phyloP scores from a whole-genome alignment of 2,113 vertebrate species.

The Nycticorax nycticorax region DNA sequence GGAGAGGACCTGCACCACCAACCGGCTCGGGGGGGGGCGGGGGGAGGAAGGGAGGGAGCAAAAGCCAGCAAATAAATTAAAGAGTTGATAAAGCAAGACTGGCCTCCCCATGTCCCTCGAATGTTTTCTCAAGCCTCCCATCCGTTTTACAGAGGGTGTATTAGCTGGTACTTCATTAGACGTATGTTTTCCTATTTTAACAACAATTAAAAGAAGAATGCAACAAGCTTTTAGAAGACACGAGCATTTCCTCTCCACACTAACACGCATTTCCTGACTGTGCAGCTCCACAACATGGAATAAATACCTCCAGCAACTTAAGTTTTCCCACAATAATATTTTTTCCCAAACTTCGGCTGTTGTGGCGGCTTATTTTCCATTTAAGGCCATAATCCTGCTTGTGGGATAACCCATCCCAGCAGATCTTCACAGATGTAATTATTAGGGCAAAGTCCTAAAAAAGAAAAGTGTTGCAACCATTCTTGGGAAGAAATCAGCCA shows the following conservation, averaged over 20 bases:
- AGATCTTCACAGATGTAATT: background rate
- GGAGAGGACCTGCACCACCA: background rate
- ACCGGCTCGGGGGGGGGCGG: fast-evolving
- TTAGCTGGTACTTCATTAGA: background rate
- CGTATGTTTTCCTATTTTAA: background rate
- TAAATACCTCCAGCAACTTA: background rate
- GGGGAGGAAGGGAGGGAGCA: background rate
- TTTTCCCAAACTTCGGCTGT: background rate
- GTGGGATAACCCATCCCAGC: slow-evolving; percentile 1
- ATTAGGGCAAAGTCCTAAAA: slow-evolving; percentile 36
- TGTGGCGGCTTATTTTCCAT: background rate
- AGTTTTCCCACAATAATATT: slow-evolving; percentile 8
- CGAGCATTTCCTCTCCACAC: background rate
- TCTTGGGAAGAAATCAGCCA: slow-evolving; percentile 34
- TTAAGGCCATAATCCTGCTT: slow-evolving; percentile 49
- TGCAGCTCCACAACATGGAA: background rate
- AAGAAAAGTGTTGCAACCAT: background rate
- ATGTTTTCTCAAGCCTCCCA: background rate
- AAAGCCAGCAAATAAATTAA: background rate
- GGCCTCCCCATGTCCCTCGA: background rate
- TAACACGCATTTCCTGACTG: slow-evolving; percentile 5
- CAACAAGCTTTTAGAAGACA: background rate
- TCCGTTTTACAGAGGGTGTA: background rate
- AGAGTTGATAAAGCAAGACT: background rate
- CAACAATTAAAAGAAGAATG: background rate